These are phyloP conservation scores for Sinopyrophorus schimmeli DNA, from an alignment of 2,888 invertebrate genomes.

Conservation along the genomic window DNA sequence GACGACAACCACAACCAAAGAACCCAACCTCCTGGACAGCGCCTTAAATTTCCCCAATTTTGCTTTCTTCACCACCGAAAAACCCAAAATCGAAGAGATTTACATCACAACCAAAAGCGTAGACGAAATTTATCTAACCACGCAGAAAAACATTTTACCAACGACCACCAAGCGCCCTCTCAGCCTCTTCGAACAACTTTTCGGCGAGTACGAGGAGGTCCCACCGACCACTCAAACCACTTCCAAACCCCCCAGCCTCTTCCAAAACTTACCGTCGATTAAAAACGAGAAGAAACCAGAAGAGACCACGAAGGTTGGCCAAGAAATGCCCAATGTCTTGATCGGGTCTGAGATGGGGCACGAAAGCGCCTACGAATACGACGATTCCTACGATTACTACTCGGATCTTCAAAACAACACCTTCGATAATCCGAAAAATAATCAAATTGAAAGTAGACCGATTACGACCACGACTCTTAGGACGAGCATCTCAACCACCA, in stretches of 20 bases:
- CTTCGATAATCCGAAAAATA: conserved; percentile 44
- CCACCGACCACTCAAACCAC: conserved; percentile 40
- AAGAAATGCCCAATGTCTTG: conserved; percentile 38
- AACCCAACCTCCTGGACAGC: conserved; percentile 45
- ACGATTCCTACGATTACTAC: conserved; percentile 41
- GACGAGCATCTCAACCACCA: conserved; percentile 27
- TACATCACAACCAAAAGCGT: conserved; percentile 43
- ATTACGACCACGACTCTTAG: conserved; percentile 14
- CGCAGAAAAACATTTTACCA: conserved; percentile 34
- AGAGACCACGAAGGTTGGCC: conserved; percentile 28
- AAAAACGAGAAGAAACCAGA: conserved; percentile 35
- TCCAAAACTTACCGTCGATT: conserved; percentile 39
- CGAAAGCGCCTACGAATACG: conserved; percentile 46
- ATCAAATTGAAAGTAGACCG: conserved; percentile 26
- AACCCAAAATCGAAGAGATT: conserved; percentile 36
- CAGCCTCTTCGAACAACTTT: conserved; percentile 54
- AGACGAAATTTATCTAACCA: conserved; percentile 34
- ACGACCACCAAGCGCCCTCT: conserved; percentile 51
- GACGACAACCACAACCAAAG: conserved; percentile 45
- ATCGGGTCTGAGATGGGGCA: conserved; percentile 43
- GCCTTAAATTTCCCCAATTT: conserved; percentile 51
- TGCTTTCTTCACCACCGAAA: conserved; percentile 28
- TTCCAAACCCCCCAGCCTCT: conserved; percentile 32
- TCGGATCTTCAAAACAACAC: conserved; percentile 43
- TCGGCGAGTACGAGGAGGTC: conserved; percentile 52